Conservation (phyloP, 2,888 invertebrate genomes). For the Homarus gammarus region DNA sequence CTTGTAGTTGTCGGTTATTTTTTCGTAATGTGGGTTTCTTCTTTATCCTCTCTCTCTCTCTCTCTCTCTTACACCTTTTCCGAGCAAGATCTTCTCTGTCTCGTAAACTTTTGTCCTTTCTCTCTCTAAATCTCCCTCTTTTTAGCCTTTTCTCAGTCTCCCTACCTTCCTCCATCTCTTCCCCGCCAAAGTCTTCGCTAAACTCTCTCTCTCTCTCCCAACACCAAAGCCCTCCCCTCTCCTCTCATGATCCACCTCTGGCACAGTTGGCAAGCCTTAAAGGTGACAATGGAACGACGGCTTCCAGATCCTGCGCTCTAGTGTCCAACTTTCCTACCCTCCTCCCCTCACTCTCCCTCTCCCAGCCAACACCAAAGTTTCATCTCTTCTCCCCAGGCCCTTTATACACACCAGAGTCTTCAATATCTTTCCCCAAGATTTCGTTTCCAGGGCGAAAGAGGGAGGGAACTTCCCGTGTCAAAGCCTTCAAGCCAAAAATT, state of each 20-base stretch:
- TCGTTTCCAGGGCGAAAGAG: background rate
- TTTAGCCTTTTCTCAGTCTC: background rate
- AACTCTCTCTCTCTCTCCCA: background rate
- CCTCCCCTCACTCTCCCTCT: background rate
- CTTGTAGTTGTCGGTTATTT: background rate
- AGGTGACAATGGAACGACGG: background rate
- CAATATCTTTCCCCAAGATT: background rate
- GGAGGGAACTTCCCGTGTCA: background rate
- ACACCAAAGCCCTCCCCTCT: background rate
- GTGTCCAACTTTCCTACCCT: background rate
- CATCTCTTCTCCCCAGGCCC: background rate
- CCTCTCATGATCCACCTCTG: background rate
- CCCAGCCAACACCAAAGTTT: background rate
- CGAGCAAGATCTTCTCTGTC: no score
- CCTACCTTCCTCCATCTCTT: background rate
- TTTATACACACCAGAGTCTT: background rate
- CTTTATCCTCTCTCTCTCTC: conserved; percentile 12
- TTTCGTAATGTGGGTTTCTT: conserved; percentile 22
- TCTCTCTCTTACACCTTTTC: background rate
- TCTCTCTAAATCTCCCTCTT: conserved; percentile 25
- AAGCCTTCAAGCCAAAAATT: background rate
- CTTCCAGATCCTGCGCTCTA: background rate
- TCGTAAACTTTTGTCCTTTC: no score
- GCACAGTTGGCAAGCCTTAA: background rate
- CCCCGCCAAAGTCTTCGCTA: no score